Conservation (phyloP, 2,797 vertebrate genomes). For the Poeciliopsis gracilis region DNA sequence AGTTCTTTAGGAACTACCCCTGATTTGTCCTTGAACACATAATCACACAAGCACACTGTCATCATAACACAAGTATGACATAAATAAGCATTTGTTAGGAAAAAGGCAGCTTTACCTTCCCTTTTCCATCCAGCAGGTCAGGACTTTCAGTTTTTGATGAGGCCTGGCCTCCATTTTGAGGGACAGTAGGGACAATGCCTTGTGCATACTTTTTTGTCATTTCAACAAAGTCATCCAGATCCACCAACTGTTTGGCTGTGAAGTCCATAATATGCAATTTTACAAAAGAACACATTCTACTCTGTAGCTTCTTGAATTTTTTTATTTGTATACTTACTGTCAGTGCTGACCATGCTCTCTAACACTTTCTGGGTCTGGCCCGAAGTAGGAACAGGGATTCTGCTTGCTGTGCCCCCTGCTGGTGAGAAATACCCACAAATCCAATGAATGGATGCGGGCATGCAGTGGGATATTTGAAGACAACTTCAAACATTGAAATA, state of each 20-base stretch:
- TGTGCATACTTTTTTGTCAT: constrained; percentile 94
- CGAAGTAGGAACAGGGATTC: constrained; percentile 79
- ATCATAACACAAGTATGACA: neutral
- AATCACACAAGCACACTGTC: constrained; percentile 21
- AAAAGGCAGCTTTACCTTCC: constrained; percentile 49
- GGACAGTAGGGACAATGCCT: constrained; percentile 82
- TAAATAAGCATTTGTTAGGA: too few species aligned
- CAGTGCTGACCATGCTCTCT: constrained; percentile 88
- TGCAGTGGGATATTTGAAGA: constrained; percentile 50
- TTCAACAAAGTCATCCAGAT: constrained; percentile 95
- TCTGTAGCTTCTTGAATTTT: neutral
- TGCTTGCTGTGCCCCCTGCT: constrained; percentile 71
- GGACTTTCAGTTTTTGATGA: constrained; percentile 69
- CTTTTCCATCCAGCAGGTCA: neutral
- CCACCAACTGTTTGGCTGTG: constrained; percentile 86
- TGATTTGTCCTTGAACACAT: constrained; percentile 44
- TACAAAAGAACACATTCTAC: neutral
- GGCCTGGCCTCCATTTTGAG: constrained; percentile 71
- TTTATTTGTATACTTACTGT: constrained; percentile 80
- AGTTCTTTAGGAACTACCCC: constrained; percentile 47
- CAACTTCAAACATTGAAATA: constrained; percentile 57
- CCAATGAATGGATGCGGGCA: constrained; percentile 22
- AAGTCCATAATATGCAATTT: constrained; percentile 22
- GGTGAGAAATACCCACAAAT: constrained; percentile 47
- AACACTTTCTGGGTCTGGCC: constrained; percentile 90